Evolutionary conservation across 1,140 invertebrate species (phyloP).

Genomic region (Achatina immaculata): DNA sequence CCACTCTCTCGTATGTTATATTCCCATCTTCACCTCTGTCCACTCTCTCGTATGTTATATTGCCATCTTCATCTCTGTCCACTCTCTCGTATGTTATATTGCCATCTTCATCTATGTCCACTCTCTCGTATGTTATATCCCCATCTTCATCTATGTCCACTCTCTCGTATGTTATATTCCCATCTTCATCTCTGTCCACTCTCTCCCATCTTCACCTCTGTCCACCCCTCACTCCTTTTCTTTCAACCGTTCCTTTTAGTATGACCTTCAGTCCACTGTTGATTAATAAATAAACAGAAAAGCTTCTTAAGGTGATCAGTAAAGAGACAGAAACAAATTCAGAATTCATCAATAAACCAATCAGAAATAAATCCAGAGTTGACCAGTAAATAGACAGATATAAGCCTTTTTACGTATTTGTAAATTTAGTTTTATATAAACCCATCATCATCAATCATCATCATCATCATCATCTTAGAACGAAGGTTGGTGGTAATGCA

Average conservation of each 20-base stretch:
- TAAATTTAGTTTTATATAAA: not conserved
- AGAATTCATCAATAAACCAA: too few relatives aligned
- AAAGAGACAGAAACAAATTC: too few relatives aligned
- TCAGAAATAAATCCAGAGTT: too few relatives aligned
- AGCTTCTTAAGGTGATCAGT: too few relatives aligned
- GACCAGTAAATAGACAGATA: too few relatives aligned
- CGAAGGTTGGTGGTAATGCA: too few relatives aligned
- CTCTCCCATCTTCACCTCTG: not conserved
- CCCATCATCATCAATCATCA: not conserved
- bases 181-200: not conserved
- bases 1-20: too few relatives aligned
- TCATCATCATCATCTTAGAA: too few relatives aligned
- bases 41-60: too few relatives aligned
- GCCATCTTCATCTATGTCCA: not conserved
- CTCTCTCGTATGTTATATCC: constrained; percentile 14
- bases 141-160: not conserved
- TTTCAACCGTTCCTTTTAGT: not conserved
- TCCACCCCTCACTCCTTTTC: constrained; percentile 6
- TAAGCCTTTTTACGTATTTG: not conserved
- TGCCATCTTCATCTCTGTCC: too few relatives aligned
- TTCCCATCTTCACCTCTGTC: too few relatives aligned
- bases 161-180: not conserved
- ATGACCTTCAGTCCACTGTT: not conserved
- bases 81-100: not conserved
- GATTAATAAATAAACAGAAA: not conserved